Base-by-base conservation (phyloP, 2,113 vertebrate species). In the Bufo bufo region DNA sequence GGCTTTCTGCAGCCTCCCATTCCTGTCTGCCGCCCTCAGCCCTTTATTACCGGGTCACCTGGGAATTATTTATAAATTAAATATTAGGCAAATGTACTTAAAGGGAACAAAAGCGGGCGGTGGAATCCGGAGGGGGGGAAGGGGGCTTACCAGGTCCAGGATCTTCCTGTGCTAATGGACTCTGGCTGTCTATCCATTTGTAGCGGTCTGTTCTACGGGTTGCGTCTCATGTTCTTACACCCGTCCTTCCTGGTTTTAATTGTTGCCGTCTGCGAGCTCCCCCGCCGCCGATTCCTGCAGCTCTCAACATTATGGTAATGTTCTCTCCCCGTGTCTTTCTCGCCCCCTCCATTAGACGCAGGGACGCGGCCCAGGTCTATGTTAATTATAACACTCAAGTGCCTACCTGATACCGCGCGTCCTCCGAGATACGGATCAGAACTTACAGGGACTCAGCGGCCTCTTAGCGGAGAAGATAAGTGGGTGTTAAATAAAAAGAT, bases 61-160 rank as follows among this genome's bases (percentile, higher is more conserved):
- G 95, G 95, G 94, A 95, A 93, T 90, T 90, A 94, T 91, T 94
- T 94, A 95, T 95, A 96, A 96, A 96, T 97, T 94, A 96, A 96
- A 95, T 95, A 95, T 94, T 94, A 95, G 94, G 90, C 92, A 94
- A 94, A 93, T 94, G 93, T 93, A 92, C 93, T 95, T 94, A 90
- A 91, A 87, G 89, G 92, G 90, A 92, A 89, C 89, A 90, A 9
- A 33, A 82, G 66, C 47, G 88, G 90, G 87, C 71, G 71, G 71
- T 17, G 71, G 33, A 74, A 14, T 47, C 13, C 33, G 65, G 23
- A 17, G 52, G 9, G 47, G 85, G 90, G 16, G 14, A 4, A 6
- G 69, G 71, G 93, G 92, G 87, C 82, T 12, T 87, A 90, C 91
- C 91, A 92, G 81, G 77, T 11, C 90, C 90, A 89, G 90, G 82